Evolutionary conservation across 2,797 vertebrate species (phyloP), one percentile per base, ranked within the genome.

Genomic region (Thripadectes ignobilis): DNA sequence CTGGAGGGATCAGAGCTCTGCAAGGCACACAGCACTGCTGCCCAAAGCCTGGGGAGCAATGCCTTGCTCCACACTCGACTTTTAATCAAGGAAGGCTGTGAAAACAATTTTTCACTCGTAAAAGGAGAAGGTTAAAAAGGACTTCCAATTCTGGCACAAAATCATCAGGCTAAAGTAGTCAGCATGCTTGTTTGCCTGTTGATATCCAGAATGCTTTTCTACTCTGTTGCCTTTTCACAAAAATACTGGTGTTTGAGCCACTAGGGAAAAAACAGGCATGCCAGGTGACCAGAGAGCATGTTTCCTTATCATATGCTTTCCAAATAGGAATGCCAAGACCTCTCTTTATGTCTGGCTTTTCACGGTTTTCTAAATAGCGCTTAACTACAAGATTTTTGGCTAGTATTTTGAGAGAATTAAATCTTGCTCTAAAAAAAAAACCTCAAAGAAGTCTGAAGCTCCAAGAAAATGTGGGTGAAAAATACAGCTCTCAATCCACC

Each of bases 21-120:
- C 52, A 19, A 7, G 3, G 5, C 26, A 45, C 39, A 14, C 8
- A 34, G 30, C 23, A 3, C 26, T 21, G 20, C 30, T 0, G 0
- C n/a, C n/a, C 24, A 29, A 39, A 89, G 38, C 57, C 30, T 52
- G 38, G n/a, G 48, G 27, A 69, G n/a, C 12, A 68, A 30, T 7
- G 9, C 51, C 32, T 51, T 27, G 23, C 4, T 75, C 23, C 14
- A 18, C 3, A 1, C 9, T n/a, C 51, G n/a, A 22, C 41, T 48
- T 84, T 0, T 23, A 34, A 8, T 54, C 4, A 10, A 73, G 45
- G 34, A 36, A 51, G 19, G 30, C 14, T 30, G 8, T 5, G 18
- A 58, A 41, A 46, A 48, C 15, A 62, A 8, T 16, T 65, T 68
- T 74, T 81, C n/a, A 30, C 30, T 43, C 17, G 11, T 66, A 29